These are phyloP conservation scores for Thera obeliscata DNA, from an alignment of 2,888 invertebrate genomes.

Conservation along the genomic window DNA sequence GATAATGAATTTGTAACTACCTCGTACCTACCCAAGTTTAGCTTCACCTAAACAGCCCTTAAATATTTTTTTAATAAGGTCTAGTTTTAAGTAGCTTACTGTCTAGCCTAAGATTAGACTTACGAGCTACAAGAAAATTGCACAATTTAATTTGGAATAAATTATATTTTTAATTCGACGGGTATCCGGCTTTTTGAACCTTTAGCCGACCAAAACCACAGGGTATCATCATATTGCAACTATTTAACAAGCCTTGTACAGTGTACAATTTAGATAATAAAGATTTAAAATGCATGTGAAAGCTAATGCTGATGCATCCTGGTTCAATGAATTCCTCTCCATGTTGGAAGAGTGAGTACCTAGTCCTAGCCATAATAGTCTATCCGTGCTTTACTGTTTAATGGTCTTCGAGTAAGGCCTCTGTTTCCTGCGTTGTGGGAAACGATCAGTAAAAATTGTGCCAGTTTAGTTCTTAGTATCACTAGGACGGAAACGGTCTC, in stretches of 20 bases:
- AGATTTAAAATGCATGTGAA: not conserved
- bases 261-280: not conserved
- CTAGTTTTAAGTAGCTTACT: no score
- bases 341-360: slow-evolving; percentile 1
- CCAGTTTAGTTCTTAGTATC: slow-evolving; percentile 6
- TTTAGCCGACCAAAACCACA: not conserved
- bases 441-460: slow-evolving; percentile 20
- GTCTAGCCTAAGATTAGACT: no score
- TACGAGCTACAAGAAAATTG: no score
- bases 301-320: slow-evolving; percentile 9
- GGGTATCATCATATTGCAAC: not conserved
- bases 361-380: slow-evolving; percentile 7
- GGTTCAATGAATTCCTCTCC: slow-evolving; percentile 15
- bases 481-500: not conserved
- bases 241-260: not conserved
- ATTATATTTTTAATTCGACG: not conserved
- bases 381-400: slow-evolving; percentile 19
- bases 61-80: no score
- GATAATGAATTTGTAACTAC: no score
- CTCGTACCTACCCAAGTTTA: no score
- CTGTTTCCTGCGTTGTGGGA: slow-evolving; percentile 23
- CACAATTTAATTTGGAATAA: no score
- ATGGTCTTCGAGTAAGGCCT: slow-evolving; percentile 13
- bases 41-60: no score
- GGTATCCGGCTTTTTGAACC: not conserved